Evolutionary conservation across 2,888 invertebrate species (phyloP), one percentile per base, ranked within the genome.

Genomic region (Chloroclystis v-ata): DNA sequence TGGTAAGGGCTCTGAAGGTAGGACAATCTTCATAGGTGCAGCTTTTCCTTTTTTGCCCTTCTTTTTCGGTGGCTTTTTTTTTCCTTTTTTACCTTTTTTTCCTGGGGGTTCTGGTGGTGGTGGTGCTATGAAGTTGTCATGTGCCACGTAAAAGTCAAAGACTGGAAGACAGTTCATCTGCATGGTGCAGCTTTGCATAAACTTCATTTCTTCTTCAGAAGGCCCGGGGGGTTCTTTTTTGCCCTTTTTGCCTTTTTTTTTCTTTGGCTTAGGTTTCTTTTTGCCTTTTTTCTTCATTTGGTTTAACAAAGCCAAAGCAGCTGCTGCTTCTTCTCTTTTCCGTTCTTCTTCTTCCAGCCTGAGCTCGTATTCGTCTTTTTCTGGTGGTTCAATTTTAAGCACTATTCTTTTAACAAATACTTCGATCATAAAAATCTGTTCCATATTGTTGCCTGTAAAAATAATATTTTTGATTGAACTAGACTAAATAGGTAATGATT

Each of bases 401-500:
- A 84, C 49, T 6, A 86, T 84, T 54, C 72, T 83, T 59, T 84
- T 84, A 4, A 87, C 84, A 46, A 78, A 84, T 1, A 83, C 75
- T 63, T 87, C 87, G 16, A 87, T 78, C 85, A 87, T 84, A 44
- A 86, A 87, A 44, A 87, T 84, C 69, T 87, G 87, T 47, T 87
- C 87, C 86, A 86, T 86, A 48, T 28, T 33, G 8, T 1, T 38
- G 14, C 24, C 47, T 43, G 38, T 25, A 47, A 14, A 20, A 4
- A 20, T 20, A 2, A 20, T 20, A 20, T 20, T 20, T 4, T 20
- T 20, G 2, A 20, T 20, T n/a, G n/a, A n/a, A n/a, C n/a, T n/a
- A n/a, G n/a, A n/a, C n/a, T n/a, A n/a, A n/a, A n/a, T n/a, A n/a
- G n/a, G n/a, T n/a, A n/a, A n/a, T n/a, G n/a, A n/a, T n/a, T n/a